Conservation (phyloP, 2,888 invertebrate genomes). For the Holacanthella duospinosa region DNA sequence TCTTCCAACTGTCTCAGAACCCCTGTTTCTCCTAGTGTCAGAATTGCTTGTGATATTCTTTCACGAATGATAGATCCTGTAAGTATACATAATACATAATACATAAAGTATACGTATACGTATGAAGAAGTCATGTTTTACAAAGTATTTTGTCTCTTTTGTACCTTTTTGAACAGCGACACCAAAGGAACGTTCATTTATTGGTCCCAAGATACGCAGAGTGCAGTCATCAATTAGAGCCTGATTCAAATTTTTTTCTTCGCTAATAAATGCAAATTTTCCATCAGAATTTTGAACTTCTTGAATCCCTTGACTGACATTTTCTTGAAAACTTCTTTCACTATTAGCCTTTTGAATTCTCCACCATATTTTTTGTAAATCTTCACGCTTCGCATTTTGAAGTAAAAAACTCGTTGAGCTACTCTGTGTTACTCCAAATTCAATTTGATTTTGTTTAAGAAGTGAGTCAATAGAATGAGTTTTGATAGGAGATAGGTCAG, state of each 20-base stretch:
- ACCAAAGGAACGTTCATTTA: constrained; percentile 28
- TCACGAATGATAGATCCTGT: constrained; percentile 30
- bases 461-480: constrained; percentile 20
- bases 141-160: background rate
- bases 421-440: constrained; percentile 30
- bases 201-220: constrained; percentile 23
- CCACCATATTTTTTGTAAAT: constrained; percentile 36
- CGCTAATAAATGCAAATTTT: constrained; percentile 31
- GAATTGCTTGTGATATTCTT: constrained; percentile 30
- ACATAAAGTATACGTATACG: background rate
- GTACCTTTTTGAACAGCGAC: constrained; percentile 31
- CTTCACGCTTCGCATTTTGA: constrained; percentile 32
- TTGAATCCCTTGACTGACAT: constrained; percentile 21
- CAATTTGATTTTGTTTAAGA: constrained; percentile 25
- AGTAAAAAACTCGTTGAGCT: constrained; percentile 31
- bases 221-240: constrained; percentile 30
- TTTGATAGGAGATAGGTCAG: constrained; percentile 16
- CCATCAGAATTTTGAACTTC: constrained; percentile 26
- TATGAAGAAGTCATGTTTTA: background rate
- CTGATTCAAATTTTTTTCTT: constrained; percentile 29
- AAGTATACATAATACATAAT: background rate
- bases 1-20: constrained; percentile 30
- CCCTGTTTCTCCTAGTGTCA: constrained; percentile 30
- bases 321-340: constrained; percentile 19
- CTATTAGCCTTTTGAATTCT: constrained; percentile 24